These are phyloP conservation scores for Habrosyne pyritoides DNA, from an alignment of 2,888 invertebrate genomes.

Conservation along the genomic window DNA sequence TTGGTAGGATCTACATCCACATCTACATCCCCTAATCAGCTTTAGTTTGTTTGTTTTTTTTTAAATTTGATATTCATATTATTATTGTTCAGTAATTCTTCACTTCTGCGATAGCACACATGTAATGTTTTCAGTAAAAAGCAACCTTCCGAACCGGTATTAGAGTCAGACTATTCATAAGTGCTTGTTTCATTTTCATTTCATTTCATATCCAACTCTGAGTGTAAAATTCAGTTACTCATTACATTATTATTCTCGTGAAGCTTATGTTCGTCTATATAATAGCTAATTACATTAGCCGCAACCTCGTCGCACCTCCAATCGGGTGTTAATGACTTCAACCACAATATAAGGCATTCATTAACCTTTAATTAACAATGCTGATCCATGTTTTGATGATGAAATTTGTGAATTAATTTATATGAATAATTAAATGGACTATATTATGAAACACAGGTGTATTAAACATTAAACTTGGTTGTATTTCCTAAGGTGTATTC, in stretches of 20 bases:
- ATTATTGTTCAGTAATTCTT: too few relatives aligned
- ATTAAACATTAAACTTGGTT: neutral
- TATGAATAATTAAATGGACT: neutral
- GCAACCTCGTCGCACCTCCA: slow-evolving; percentile 14
- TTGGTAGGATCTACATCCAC: too few relatives aligned
- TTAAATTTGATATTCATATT: too few relatives aligned
- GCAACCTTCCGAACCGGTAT: too few relatives aligned
- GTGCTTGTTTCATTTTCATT: too few relatives aligned
- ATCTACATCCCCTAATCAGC: too few relatives aligned
- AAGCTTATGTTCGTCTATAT: neutral
- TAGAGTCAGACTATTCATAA: too few relatives aligned
- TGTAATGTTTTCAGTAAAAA: too few relatives aligned
- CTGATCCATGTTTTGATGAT: neutral
- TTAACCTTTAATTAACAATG: slow-evolving; percentile 9
- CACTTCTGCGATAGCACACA: too few relatives aligned
- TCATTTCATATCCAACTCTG: too few relatives aligned
- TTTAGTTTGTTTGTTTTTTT: too few relatives aligned
- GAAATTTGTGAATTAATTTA: neutral
- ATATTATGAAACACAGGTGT: neutral
- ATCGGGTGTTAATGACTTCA: slow-evolving; percentile 18
- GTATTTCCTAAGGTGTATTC: neutral
- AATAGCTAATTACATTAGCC: slow-evolving; percentile 17
- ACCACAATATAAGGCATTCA: slow-evolving; percentile 16
- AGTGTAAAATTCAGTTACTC: neutral
- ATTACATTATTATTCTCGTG: neutral